phyloP scores from a whole-genome alignment of 92 coral and sea anemone genomes.

The Paramuricea clavata region DNA sequence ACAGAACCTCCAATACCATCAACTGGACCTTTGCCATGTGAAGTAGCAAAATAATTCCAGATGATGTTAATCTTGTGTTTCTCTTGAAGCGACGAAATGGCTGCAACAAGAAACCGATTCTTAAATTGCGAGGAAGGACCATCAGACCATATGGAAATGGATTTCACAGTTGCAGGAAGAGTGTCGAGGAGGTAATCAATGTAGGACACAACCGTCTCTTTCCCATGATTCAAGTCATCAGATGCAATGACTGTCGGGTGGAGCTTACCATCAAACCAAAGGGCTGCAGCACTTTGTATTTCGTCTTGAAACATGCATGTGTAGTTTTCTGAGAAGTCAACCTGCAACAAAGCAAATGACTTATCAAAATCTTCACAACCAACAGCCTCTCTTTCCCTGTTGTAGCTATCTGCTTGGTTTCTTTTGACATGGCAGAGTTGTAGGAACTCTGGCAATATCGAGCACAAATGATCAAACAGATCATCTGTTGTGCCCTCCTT shows the following conservation, averaged over 20 bases:
- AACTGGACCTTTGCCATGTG: too few relatives aligned
- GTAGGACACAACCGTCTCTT: too few relatives aligned
- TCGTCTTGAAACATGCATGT: constrained; percentile 60
- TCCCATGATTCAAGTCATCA: too few relatives aligned
- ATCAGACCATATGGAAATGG: constrained; percentile 51
- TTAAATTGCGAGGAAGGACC: constrained; percentile 62
- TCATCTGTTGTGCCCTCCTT: constrained; percentile 67
- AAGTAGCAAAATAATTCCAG: too few relatives aligned
- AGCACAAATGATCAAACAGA: constrained; percentile 64
- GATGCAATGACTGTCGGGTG: too few relatives aligned
- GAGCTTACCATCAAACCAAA: too few relatives aligned
- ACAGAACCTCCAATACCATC: constrained; percentile 55
- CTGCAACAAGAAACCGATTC: constrained; percentile 61
- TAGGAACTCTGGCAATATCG: constrained; percentile 57
- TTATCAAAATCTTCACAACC: constrained; percentile 60
- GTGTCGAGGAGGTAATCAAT: too few relatives aligned
- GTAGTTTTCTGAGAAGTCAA: constrained; percentile 62
- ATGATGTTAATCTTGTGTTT: constrained; percentile 53
- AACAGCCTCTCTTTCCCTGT: constrained; percentile 60
- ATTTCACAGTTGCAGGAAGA: constrained; percentile 41
- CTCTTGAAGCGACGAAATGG: constrained; percentile 50
- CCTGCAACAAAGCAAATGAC: too few relatives aligned
- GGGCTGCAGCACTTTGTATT: constrained; percentile 50
- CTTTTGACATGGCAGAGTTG: constrained; percentile 58
- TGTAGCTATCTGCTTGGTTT: constrained; percentile 61